Evolutionary conservation across 2,113 vertebrate species (phyloP), one percentile per base, ranked within the genome.

Genomic region (Campylomormyrus tamandua): DNA sequence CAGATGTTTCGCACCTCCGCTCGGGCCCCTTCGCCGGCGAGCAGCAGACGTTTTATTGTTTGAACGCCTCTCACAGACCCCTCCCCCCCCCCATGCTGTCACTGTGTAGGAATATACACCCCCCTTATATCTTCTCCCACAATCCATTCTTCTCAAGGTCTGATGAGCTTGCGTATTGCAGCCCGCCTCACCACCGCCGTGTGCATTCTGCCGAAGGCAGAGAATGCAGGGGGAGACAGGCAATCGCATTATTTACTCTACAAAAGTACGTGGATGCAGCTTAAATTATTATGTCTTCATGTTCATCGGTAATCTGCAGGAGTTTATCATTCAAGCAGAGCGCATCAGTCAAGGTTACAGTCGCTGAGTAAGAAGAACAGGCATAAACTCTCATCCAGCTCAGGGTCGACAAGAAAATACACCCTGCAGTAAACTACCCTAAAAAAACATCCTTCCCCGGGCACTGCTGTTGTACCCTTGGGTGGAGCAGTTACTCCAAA

Each of bases 41-140:
- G 17, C 15, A n/a, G 21, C n/a, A 53, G 49, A 84, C 19, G 7
- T 83, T 88, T 39, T n/a, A 7, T 86, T 39, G 89, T 94, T 92
- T 92, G 92, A 89, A 93, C 93, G 89, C 93, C 89, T 87, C 91
- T 91, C 92, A 91, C 90, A 90, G 91, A 74, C 89, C 48, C 92
- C 92, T 11, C 24, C 66, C 66, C 66, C 66, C 66, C 3, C 31
- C 70, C 31, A 31, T 77, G 1, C 31, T 31, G 62, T 70, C 62
- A 70, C 62, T 70, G 62, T 70, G 62, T 70, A 11, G 10, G 62
- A 31, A 70, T 27, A 70, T 70, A 27, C 74, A 80, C 5, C 74
- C 74, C 15, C 35, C 66, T 74, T 35, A 35, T 74, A 35, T 74
- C 66, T 74, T 74, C 66, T 35, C 66, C 74, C 74, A 80, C 74